Evolutionary conservation across 1,140 invertebrate genomes (phyloP).

Genomic region (Bactericera cockerelli): DNA sequence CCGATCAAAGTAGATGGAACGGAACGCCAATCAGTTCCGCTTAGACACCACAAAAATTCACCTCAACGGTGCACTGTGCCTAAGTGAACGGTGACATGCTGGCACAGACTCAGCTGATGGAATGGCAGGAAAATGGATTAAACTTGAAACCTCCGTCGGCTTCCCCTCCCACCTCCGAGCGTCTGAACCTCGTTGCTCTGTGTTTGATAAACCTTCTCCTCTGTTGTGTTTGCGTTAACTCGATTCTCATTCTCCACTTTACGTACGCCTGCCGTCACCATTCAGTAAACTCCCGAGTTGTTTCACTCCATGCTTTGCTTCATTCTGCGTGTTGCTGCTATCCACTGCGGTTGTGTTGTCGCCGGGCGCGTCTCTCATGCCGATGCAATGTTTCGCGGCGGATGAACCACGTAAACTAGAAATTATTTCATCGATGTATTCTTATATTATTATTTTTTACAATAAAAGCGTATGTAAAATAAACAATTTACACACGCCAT

Average conservation of each 20-base stretch:
- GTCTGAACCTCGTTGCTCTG: not conserved
- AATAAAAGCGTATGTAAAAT: constrained; percentile 5
- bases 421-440: constrained; percentile 1
- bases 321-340: not conserved
- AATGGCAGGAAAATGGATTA: constrained; percentile 8
- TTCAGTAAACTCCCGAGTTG: constrained; percentile 4
- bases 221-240: constrained; percentile 5
- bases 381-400: constrained; percentile 5
- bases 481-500: not conserved
- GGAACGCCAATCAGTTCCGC: no score
- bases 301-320: not conserved
- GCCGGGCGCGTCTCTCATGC: not conserved
- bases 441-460: constrained; percentile 5
- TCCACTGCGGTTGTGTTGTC: not conserved
- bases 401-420: not conserved
- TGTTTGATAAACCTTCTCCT: constrained; percentile 1
- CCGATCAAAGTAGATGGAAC: no score
- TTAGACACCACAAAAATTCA: no score
- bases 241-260: constrained; percentile 9
- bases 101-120: not conserved
- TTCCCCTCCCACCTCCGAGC: not conserved
- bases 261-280: not conserved
- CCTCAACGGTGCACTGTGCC: no score
- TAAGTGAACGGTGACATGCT: no score
- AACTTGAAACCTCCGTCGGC: not conserved